Base-by-base conservation (phyloP, 2,888 invertebrate species). In the Himalopsyche japonica region DNA sequence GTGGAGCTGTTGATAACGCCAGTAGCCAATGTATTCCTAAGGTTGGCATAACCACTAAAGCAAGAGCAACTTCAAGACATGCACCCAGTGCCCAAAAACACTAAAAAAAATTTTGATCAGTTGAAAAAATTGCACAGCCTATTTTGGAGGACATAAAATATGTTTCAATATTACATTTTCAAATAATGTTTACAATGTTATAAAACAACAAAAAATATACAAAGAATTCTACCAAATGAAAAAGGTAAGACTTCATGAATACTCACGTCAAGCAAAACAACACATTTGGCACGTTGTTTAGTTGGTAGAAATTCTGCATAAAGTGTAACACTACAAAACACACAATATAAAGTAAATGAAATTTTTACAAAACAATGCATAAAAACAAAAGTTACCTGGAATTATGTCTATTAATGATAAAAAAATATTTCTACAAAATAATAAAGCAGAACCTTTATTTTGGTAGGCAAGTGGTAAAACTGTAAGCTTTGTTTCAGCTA, bases 31-130 rank as follows among this genome's bases (percentile, higher is more conserved):
- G 94, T 94, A 98, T 98, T 76, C 98, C 98, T 87, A 97, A 92
- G 0, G 95, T 95, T 1, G 98, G 98, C 97, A 98, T 98, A 83
- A 98, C 95, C 48, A 97, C 94, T 87, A 98, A 92, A 18, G 98
- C 98, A 86, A 98, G 91, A 27, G 97, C 94, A 79, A 98, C 98
- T 91, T 98, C 98, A 89, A 98, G 94, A 90, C 98, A 98, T 12
- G 98, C 97, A 48, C 98, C 98, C 76, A 98, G 93, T 0, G 98
- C 98, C 98, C 98, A 98, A 92, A 98, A 98, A 92, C 97, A 97
- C 96, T 97, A 90, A 34, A 91, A 89, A n/a, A 87, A 15, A 4
- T 43, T 15, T 1, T 15, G 2, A 43, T 43, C 43, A 15, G 43
- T 43, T 1, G 15, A 43, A 43, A 43, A 15, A 43, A 43, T 43